Conservation (phyloP, 2,797 vertebrate species). For the Onychomys arenicola region DNA sequence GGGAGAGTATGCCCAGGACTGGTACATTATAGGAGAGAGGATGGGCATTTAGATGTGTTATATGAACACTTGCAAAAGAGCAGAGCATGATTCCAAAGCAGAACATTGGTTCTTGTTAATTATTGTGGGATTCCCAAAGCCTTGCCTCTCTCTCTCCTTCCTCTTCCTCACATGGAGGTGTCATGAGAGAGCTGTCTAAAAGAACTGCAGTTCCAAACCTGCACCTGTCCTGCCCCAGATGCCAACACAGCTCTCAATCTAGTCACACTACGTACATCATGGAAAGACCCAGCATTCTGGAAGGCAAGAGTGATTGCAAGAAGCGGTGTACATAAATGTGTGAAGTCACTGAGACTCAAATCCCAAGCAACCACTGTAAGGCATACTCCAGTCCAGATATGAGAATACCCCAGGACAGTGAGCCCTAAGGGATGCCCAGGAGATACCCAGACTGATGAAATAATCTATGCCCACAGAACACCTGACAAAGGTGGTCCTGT, state of each 20-base stretch:
- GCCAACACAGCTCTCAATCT: not conserved
- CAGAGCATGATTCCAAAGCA: not conserved
- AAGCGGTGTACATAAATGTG: not conserved
- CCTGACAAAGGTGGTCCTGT: not conserved
- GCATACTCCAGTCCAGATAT: constrained; percentile 8
- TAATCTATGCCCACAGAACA: constrained; percentile 4
- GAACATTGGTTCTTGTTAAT: not conserved
- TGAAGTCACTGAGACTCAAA: constrained; percentile 23
- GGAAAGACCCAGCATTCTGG: not conserved
- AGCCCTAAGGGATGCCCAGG: not conserved
- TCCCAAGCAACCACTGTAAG: not conserved
- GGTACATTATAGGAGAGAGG: not conserved
- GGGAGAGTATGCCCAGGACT: not conserved
- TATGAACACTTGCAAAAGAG: not conserved
- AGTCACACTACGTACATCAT: not conserved
- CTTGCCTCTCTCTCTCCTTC: not conserved
- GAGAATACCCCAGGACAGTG: not conserved
- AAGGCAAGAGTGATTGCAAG: not conserved
- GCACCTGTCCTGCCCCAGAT: not conserved
- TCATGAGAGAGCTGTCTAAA: constrained; percentile 16
- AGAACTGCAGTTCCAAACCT: constrained; percentile 27
- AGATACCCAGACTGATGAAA: constrained; percentile 33
- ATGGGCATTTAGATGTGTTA: not conserved
- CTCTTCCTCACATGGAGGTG: not conserved
- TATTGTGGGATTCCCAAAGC: not conserved